Base-by-base conservation (phyloP, 2,113 vertebrate genomes). In the Cephalophus harveyi region DNA sequence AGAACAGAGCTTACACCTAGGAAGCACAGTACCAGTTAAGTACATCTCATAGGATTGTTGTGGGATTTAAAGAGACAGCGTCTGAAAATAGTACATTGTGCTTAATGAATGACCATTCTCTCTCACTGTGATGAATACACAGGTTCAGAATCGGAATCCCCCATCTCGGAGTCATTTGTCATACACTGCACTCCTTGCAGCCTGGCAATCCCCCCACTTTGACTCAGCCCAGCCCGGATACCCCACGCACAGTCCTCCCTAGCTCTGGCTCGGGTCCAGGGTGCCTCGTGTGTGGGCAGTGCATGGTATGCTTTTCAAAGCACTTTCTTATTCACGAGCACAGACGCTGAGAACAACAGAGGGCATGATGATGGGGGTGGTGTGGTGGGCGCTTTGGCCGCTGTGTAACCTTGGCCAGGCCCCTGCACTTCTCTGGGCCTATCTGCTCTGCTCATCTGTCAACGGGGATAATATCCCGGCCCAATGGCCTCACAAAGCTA, bases 241-340 rank as follows among this genome's bases (percentile, higher is more conserved):
- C 43, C 76, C 87, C 81, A 40, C 62, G 46, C 28, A 23, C 79
- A 3, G 43, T 36, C 57, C 89, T 54, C 23, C 60, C 14, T 52
- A 0, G 8, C 6, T 16, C 86, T 86, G 93, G 46, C 94, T 60
- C 67, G 13, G 54, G 64, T 23, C 78, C 64, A 23, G 15, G 19
- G 7, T 15, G 36, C 59, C 30, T 40, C 6, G 7, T 43, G 28
- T 54, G 86, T 97, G 95, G 97, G 95, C 93, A 87, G 97, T 52
- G 46, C 60, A 54, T 60, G 81, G 93, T 43, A 91, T 87, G 88
- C 67, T 71, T 84, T 87, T 84, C 94, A 88, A 87, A 87, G 64
- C 74, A 15, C 64, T 95, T 94, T 97, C 95, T 94, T 43, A 67
- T 86, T 83, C 28, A 25, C 43, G 7, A 71, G 55, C 93, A 21